Evolutionary conservation across 30 jellyfish, hydroid and myxozoan genomes (phyloP), one percentile per base, ranked within the genome.

Genomic region (Chironex yamaguchii): DNA sequence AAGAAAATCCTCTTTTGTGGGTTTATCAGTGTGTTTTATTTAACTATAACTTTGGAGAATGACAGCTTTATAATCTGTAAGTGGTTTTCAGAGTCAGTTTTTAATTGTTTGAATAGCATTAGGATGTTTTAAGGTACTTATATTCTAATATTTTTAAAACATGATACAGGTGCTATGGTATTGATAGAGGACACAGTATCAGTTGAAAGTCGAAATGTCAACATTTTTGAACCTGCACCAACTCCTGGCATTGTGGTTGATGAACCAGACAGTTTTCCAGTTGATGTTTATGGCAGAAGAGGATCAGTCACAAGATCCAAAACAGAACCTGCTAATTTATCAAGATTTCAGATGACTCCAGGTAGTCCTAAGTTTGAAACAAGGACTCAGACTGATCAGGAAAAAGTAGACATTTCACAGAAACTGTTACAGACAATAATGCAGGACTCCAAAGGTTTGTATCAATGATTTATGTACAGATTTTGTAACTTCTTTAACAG

Each of bases 111-210:
- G 62, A 48, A 48, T 9, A n/a, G 12, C 62, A 12, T 48, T 48
- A 9, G 14, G 12, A 48, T 48, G 12, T 48, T 9, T n/a, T 48
- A 48, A 28, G 36, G 30, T 35, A 12, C 71, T 3, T 31, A 9
- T 17, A n/a, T 29, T 31, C 17, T 34, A 4, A 67, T n/a, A 42
- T 72, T 50, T 76, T n/a, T n/a, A n/a, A n/a, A n/a, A n/a, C n/a
- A n/a, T n/a, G n/a, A n/a, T 23, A 0, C 77, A 91, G 98, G 98
- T 79, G 91, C 94, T 29, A 93, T 87, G 96, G 69, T 88, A 48
- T 77, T 93, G 82, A 83, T 88, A 42, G 97, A 93, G 67, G 98
- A 93, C 58, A 89, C 98, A 2, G 92, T 81, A 54, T 88, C 88
- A n/a, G 97, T 85, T 14, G 98, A 93, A 52, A 62, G 22, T 36